A percentile compares a stretch with the other conserved stretches of the same genome.
phyloP scores from a whole-genome alignment of 1,140 invertebrate genomes.

The Drosophila leontia region DNA sequence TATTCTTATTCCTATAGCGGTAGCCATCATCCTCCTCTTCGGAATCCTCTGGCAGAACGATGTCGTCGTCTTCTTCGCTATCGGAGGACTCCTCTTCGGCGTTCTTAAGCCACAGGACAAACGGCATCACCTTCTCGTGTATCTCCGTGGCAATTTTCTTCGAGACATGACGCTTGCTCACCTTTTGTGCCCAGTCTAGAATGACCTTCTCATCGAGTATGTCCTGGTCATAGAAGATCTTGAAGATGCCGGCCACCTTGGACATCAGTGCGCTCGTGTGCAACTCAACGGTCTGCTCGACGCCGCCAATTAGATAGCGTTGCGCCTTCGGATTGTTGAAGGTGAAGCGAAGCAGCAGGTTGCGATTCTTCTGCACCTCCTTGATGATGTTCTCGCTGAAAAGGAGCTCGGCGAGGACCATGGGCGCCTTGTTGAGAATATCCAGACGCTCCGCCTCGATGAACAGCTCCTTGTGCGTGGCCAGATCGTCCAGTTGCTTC shows the following conservation, averaged over 20 bases:
- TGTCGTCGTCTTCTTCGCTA: constrained; percentile 87
- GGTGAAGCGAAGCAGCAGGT: constrained; percentile 93
- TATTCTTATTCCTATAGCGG: constrained; percentile 85
- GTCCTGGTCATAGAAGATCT: constrained; percentile 97
- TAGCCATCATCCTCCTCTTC: constrained; percentile 87
- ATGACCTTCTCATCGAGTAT: constrained; percentile 97
- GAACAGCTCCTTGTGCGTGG: constrained; percentile 93
- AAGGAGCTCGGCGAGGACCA: constrained; percentile 96
- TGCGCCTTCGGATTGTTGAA: constrained; percentile 96
- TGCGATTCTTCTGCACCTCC: constrained; percentile 90
- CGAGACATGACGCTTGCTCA: constrained; percentile 96
- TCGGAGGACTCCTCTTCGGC: constrained; percentile 96
- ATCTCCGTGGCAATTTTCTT: constrained; percentile 97
- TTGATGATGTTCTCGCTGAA: constrained; percentile 91
- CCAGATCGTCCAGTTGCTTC: constrained; percentile 87
- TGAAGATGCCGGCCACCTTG: constrained; percentile 95
- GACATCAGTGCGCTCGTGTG: constrained; percentile 92
- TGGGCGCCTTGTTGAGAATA: constrained; percentile 96
- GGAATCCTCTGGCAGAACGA: constrained; percentile 87
- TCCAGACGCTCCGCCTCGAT: constrained; percentile 98
- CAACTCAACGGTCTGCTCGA: constrained; percentile 96
- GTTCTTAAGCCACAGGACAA: constrained; percentile 98
- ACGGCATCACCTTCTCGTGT: constrained; percentile 95
- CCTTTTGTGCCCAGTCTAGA: constrained; percentile 97
- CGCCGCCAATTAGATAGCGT: constrained; percentile 96